These are phyloP conservation scores for Tinea trinotella DNA, from an alignment of 2,888 invertebrate species.

Conservation along the genomic window DNA sequence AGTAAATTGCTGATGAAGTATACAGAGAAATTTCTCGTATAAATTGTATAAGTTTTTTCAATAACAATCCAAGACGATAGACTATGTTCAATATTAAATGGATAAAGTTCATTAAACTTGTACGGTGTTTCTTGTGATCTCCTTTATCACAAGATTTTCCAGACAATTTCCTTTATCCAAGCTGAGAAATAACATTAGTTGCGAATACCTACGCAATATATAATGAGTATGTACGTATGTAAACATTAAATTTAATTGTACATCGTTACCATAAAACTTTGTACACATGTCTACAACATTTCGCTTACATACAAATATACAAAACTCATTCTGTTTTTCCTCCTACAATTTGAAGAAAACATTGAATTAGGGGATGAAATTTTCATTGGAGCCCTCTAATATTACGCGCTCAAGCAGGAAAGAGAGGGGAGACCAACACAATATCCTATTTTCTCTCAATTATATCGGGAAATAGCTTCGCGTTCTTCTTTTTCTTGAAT, in stretches of 20 bases:
- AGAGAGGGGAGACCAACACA: conserved; percentile 11
- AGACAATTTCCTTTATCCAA: conserved; percentile 5
- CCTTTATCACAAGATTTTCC: conserved; percentile 10
- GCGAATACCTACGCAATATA: neutral
- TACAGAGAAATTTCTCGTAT: too few relatives aligned
- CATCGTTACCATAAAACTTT: neutral
- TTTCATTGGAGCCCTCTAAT: conserved; percentile 15
- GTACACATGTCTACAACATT: neutral
- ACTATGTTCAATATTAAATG: conserved; percentile 3
- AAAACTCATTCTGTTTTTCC: conserved; percentile 18
- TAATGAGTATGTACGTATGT: conserved; percentile 4
- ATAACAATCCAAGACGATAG: neutral
- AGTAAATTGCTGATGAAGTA: too few relatives aligned
- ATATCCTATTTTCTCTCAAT: conserved; percentile 18
- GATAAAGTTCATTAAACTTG: conserved; percentile 2
- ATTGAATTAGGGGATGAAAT: conserved; percentile 18
- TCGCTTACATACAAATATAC: neutral
- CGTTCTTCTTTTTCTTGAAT: conserved; percentile 10
- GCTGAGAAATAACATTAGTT: conserved; percentile 4
- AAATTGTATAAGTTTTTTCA: neutral
- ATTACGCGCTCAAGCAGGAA: neutral
- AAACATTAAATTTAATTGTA: conserved; percentile 12
- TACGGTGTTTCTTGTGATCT: conserved; percentile 7
- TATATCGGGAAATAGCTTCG: conserved; percentile 18
- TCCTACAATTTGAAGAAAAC: conserved; percentile 17